Evolutionary conservation across 2,888 invertebrate genomes (phyloP), one percentile per base, ranked within the genome.

Genomic region (Erebia epiphron): DNA sequence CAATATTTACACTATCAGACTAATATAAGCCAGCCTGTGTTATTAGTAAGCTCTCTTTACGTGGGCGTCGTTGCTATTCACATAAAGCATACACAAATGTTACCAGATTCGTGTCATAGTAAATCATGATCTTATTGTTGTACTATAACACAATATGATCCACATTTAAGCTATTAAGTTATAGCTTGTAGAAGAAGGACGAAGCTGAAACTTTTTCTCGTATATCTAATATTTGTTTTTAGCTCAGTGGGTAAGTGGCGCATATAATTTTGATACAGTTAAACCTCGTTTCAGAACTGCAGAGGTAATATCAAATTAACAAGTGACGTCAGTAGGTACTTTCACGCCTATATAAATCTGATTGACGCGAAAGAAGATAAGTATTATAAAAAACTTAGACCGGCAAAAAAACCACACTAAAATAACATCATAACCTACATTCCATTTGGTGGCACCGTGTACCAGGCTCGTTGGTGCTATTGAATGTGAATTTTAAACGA

Each of bases 361-460:
- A 91, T 90, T 88, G 91, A 89, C 90, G 86, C 83, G 86, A 91
- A 91, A 91, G 87, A 85, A 90, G 89, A 91, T 91, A 90, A 90
- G 88, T 86, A 88, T 88, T 88, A 83, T 86, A 84, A 90, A 92
- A 90, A 91, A 88, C 84, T 84, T 83, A 86, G 83, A 84, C 85
- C 82, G 78, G 86, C 87, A 90, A 91, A 92, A 90, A 92, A 87
- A 83, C 84, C 79, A 83, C 82, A 84, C 91, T 86, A 89, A 35
- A 90, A 88, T 93, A 92, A 88, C 91, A 91, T 92, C 88, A 90
- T 92, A 92, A 92, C 92, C 93, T 91, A 92, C 88, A 92, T 93
- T 89, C 91, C 89, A 82, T 82, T 85, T 81, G 86, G 87, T 86
- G 84, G 86, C 81, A 84, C 79, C 81, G 81, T 83, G 84, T 84